Evolutionary conservation across 2,113 vertebrate genomes (phyloP).

Genomic region (Furnarius figulus): DNA sequence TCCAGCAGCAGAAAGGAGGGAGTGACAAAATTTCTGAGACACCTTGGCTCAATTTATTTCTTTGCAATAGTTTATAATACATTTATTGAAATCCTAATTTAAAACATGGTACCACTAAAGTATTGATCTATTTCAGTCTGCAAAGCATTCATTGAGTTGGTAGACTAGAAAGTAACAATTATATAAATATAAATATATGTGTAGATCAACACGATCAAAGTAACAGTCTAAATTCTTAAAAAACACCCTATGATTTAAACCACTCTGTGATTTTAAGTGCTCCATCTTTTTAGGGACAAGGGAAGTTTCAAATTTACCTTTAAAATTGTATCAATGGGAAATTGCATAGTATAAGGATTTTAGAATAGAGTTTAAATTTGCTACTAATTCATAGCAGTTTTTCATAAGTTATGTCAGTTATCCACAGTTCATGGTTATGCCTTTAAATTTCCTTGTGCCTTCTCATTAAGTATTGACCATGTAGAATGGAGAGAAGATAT

Average conservation of each 20-base stretch:
- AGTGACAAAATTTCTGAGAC: background rate
- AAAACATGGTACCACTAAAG: background rate
- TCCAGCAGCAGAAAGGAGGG: background rate
- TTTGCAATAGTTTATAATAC: background rate
- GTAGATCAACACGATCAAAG: background rate
- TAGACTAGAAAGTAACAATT: background rate
- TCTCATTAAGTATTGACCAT: background rate
- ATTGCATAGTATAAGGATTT: background rate
- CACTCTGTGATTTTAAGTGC: background rate
- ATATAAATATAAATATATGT: background rate
- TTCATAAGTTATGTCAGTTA: background rate
- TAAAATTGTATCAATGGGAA: background rate
- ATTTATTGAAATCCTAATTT: background rate
- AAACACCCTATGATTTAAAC: background rate
- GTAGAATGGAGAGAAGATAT: background rate
- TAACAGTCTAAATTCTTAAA: background rate
- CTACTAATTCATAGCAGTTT: background rate
- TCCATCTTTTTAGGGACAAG: background rate
- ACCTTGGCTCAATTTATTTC: background rate
- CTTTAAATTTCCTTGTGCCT: background rate
- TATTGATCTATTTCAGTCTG: background rate
- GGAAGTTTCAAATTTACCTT: background rate
- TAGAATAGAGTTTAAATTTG: background rate
- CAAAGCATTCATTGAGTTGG: background rate
- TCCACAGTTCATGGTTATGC: background rate